Percentiles rank a stretch among this genome's conserved stretches.
Conservation (phyloP, 1,140 invertebrate species). For the Augochlora pura region DNA sequence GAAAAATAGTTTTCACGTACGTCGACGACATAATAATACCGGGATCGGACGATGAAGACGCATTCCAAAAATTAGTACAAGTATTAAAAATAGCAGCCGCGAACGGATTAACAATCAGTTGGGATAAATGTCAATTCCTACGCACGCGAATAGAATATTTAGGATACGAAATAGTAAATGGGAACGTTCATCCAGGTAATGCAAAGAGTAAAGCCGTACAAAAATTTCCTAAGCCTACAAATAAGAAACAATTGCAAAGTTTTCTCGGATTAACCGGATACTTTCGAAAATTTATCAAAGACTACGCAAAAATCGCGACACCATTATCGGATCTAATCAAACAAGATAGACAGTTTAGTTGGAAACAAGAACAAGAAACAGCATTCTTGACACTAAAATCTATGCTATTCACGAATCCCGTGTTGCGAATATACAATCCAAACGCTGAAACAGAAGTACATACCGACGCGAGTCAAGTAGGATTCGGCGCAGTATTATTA, state of each 20-base stretch:
- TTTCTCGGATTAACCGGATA: background rate
- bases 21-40: too few relatives aligned
- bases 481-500: slow-evolving; percentile 66
- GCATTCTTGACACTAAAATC: too few relatives aligned
- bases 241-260: background rate
- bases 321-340: too few relatives aligned
- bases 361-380: too few relatives aligned
- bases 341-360: slow-evolving; percentile 53
- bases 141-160: slow-evolving; percentile 1
- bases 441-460: slow-evolving; percentile 42
- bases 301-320: slow-evolving; percentile 42
- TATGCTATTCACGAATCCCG: background rate
- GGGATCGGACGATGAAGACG: too few relatives aligned
- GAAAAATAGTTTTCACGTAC: too few relatives aligned
- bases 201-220: background rate
- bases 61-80: too few relatives aligned
- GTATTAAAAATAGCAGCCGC: background rate
- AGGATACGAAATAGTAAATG: background rate
- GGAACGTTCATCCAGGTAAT: too few relatives aligned
- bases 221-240: background rate
- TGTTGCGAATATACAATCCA: slow-evolving; percentile 6
- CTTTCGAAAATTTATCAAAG: background rate
- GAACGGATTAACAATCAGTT: slow-evolving; percentile 1
- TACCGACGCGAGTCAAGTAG: slow-evolving; percentile 67
- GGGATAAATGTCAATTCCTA: slow-evolving; percentile 60